phyloP scores from a whole-genome alignment of 2,888 invertebrate species.

The Drosophila nigricruria region DNA sequence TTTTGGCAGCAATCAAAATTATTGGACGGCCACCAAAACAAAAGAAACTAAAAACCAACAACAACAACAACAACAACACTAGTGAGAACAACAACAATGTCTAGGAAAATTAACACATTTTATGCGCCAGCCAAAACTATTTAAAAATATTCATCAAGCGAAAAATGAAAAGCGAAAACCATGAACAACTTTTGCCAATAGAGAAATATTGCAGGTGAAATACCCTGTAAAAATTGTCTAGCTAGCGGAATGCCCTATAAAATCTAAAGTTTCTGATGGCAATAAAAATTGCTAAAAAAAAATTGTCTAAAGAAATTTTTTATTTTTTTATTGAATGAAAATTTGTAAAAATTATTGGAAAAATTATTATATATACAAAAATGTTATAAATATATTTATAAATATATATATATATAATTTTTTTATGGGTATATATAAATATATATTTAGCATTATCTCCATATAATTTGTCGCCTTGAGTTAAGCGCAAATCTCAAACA shows the following conservation, averaged over 20 bases:
- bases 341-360: no score
- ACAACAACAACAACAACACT: slow-evolving; percentile 13
- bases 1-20: slow-evolving; percentile 79
- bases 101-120: slow-evolving; percentile 73
- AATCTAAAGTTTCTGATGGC: no score
- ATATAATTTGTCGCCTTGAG: not conserved
- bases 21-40: slow-evolving; percentile 49
- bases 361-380: no score
- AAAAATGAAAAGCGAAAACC: slow-evolving; percentile 25
- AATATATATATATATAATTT: not conserved
- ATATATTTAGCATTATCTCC: not conserved
- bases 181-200: not conserved
- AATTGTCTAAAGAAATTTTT: no score
- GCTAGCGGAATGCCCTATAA: no score
- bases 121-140: slow-evolving; percentile 57
- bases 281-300: no score
- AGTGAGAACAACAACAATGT: slow-evolving; percentile 31
- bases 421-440: not conserved
- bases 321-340: no score
- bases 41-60: slow-evolving; percentile 14
- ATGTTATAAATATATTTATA: not conserved
- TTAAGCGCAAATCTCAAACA: not conserved
- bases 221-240: slow-evolving; percentile 19
- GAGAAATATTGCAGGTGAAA: not conserved
- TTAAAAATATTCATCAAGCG: slow-evolving; percentile 62